Base-by-base conservation (phyloP, 2,113 vertebrate genomes). In the Aramus guarauna region DNA sequence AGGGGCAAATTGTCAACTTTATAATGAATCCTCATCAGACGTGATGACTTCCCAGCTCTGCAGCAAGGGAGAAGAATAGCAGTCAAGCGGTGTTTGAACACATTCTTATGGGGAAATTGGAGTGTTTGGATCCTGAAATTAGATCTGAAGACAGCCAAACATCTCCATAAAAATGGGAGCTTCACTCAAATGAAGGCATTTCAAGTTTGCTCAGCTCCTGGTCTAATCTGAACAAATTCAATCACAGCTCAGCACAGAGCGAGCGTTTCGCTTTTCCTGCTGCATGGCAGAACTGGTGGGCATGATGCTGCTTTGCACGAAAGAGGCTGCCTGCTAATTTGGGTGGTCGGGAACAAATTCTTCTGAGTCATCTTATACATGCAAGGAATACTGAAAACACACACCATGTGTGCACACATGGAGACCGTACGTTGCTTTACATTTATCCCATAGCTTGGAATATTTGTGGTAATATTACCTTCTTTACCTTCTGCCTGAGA, bases 1-100 rank as follows among this genome's bases (percentile, higher is more conserved):
- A 92, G 95, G 84, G 93, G 56, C 52, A 78, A 96, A 92, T 91
- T 91, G 82, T 97, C 91, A 90, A 91, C 88, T 96, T 95, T n/a
- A 64, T 93, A 93, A 94, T 39, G 73, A 82, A 66, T 81, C 68
- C 75, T 60, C 69, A 67, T 78, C 89, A 52, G 62, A 66, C 3
- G 3, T 5, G 45, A 84, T 39, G 68, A 60, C 67, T 94, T 90
- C 82, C 85, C 53, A 68, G 68, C 90, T 90, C 87, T 43, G 94
- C 84, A 64, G 77, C 79, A 62, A 55, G 69, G 86, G 88, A 86
- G 71, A 80, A 68, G 71, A 76, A 84, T 29, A 76, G 73, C 53
- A 75, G 72, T n/a, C 45, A 47, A 80, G 91, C 8, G 12, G 48
- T 77, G 88, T 94, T 90, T 94, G 89, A 92, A 95, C 80, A 90